These are phyloP conservation scores for Numenius phaeopus DNA, from an alignment of 2,797 vertebrate genomes.

Conservation along the genomic window DNA sequence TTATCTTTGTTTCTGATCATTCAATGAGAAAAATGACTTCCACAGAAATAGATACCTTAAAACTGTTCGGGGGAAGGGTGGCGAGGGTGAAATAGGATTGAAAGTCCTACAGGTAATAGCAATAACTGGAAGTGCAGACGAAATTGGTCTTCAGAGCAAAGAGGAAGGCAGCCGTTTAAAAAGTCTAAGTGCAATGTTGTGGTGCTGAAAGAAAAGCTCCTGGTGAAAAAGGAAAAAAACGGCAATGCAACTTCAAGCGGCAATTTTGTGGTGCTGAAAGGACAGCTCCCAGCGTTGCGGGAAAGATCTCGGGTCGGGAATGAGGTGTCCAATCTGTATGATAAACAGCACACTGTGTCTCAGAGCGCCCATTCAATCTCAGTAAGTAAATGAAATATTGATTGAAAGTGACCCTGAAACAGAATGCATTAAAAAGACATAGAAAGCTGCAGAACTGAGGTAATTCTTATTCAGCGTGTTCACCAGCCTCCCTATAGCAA, in stretches of 20 bases:
- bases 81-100: constrained; percentile 81
- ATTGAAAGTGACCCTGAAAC: constrained; percentile 93
- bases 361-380: constrained; percentile 91
- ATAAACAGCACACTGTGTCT: constrained; percentile 89
- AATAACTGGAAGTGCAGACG: constrained; percentile 85
- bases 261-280: constrained; percentile 86
- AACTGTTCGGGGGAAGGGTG: constrained; percentile 80
- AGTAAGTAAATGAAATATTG: constrained; percentile 94
- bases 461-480: constrained; percentile 88
- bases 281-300: constrained; percentile 86
- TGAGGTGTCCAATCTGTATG: constrained; percentile 89
- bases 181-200: constrained; percentile 86
- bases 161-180: constrained; percentile 85
- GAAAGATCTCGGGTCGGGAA: constrained; percentile 84
- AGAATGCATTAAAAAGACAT: constrained; percentile 92
- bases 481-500: constrained; percentile 87
- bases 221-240: constrained; percentile 80
- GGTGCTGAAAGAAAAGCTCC: constrained; percentile 87
- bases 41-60: constrained; percentile 85
- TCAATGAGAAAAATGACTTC: constrained; percentile 87
- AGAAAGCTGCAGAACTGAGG: constrained; percentile 88
- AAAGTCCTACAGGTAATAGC: constrained; percentile 83
- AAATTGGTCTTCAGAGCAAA: constrained; percentile 86
- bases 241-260: constrained; percentile 84
- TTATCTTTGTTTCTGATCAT: constrained; percentile 86